Evolutionary conservation across 1,140 invertebrate genomes (phyloP).

Genomic region (Mactra quadrangularis): DNA sequence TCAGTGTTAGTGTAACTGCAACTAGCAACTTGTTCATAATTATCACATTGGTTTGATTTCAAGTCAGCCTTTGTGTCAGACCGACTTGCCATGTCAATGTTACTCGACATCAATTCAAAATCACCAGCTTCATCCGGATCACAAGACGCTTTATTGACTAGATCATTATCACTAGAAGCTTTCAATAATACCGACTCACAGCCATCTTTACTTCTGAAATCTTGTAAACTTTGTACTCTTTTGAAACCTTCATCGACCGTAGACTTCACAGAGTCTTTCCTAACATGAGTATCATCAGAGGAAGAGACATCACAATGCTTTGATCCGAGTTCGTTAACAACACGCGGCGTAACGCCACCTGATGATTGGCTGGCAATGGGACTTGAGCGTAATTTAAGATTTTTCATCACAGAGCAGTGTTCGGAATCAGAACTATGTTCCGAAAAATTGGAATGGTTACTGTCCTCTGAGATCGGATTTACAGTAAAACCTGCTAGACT

Average conservation of each 20-base stretch:
- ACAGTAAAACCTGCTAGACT: conserved; percentile 25
- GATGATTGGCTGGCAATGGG: conserved; percentile 33
- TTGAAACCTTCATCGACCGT: conserved; percentile 36
- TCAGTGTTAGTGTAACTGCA: neutral
- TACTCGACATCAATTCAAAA: neutral
- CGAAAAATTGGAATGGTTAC: conserved; percentile 75
- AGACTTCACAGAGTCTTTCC: neutral
- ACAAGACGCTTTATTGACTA: conserved; percentile 48
- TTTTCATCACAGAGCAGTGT: conserved; percentile 70
- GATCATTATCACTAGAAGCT: conserved; percentile 51
- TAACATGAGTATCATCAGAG: conserved; percentile 24
- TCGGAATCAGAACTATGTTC: conserved; percentile 74
- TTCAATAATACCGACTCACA: conserved; percentile 4
- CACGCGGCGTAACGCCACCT: conserved; percentile 31
- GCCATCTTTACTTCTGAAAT: conserved; percentile 18
- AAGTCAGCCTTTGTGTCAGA: conserved; percentile 5
- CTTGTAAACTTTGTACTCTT: conserved; percentile 45
- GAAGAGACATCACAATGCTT: conserved; percentile 48
- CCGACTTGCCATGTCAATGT: neutral
- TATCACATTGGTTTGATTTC: neutral
- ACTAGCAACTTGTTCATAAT: conserved; percentile 18
- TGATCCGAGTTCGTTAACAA: conserved; percentile 18
- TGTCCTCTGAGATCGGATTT: conserved; percentile 71
- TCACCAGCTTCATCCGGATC: conserved; percentile 17
- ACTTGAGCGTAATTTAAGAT: conserved; percentile 68